phyloP scores from a whole-genome alignment of 2,888 invertebrate genomes.

The Danaus chrysippus region DNA sequence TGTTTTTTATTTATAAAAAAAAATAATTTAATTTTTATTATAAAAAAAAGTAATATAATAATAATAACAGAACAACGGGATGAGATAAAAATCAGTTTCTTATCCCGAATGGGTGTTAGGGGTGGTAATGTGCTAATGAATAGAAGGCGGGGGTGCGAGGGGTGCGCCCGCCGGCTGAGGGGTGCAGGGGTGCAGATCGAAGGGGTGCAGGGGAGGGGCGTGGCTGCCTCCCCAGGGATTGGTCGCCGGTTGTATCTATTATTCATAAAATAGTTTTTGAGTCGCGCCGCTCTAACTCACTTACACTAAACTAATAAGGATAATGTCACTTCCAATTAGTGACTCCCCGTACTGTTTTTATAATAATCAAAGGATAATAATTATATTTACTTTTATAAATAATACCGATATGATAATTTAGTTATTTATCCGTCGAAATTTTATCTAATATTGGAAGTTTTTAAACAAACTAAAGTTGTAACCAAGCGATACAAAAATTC shows the following conservation, averaged over 20 bases:
- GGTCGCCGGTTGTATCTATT: constrained; percentile 75
- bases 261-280: constrained; percentile 80
- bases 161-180: no score
- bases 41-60: constrained; percentile 1
- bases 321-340: constrained; percentile 78
- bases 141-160: constrained; percentile 51
- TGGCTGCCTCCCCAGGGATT: constrained; percentile 70
- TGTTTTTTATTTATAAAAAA: no score
- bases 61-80: constrained; percentile 27
- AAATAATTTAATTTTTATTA: no score
- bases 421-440: no score
- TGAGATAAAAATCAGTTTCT: constrained; percentile 65
- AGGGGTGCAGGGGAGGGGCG: constrained; percentile 45
- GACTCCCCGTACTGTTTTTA: constrained; percentile 55
- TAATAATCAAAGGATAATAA: constrained; percentile 63
- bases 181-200: constrained; percentile 44
- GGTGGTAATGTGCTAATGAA: constrained; percentile 78
- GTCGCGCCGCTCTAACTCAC: constrained; percentile 72
- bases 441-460: no score
- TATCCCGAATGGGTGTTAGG: constrained; percentile 55
- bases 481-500: no score
- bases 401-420: constrained; percentile 30
- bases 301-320: constrained; percentile 70
- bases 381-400: constrained; percentile 55
- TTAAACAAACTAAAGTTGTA: no score